Conservation (phyloP, 2,797 vertebrate species). For the Miichthys miiuy region DNA sequence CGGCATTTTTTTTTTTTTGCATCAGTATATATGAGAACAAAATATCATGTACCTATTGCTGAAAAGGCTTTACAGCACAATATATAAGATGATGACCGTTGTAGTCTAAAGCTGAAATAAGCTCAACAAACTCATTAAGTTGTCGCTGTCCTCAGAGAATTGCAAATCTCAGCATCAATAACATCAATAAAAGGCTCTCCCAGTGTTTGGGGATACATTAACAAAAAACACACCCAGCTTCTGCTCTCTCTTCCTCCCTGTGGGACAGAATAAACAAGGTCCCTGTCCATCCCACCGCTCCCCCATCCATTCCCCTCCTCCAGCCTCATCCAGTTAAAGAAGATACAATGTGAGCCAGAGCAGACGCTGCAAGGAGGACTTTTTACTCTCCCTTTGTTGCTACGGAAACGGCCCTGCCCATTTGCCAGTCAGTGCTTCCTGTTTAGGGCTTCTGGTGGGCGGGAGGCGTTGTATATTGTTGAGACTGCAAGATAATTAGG, state of each 20-base stretch:
- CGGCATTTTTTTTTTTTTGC: neutral
- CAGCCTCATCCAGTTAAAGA: conserved; percentile 51
- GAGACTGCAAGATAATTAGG: conserved; percentile 37
- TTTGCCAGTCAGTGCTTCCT: conserved; percentile 68
- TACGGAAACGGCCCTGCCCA: conserved; percentile 61
- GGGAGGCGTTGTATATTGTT: conserved; percentile 26
- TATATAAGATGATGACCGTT: neutral
- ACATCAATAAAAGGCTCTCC: conserved; percentile 41
- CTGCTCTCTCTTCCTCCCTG: conserved; percentile 24
- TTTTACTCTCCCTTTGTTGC: conserved; percentile 47
- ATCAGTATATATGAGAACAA: neutral
- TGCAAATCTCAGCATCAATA: conserved; percentile 56
- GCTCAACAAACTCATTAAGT: conserved; percentile 34
- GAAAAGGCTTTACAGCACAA: neutral
- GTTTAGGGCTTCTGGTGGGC: conserved; percentile 53
- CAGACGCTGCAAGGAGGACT: conserved; percentile 45
- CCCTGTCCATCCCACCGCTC: conserved; percentile 39
- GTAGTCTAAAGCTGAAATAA: conserved; percentile 24
- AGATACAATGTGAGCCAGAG: conserved; percentile 31
- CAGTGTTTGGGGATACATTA: conserved; percentile 26
- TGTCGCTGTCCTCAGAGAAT: conserved; percentile 29
- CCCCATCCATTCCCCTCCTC: conserved; percentile 49
- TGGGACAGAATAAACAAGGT: conserved; percentile 35
- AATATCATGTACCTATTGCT: neutral
- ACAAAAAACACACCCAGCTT: neutral